Percentiles rank a stretch among this genome's conserved stretches.
Evolutionary conservation across 2,888 invertebrate species (phyloP).

Genomic region (Drosophila phalerata): DNA sequence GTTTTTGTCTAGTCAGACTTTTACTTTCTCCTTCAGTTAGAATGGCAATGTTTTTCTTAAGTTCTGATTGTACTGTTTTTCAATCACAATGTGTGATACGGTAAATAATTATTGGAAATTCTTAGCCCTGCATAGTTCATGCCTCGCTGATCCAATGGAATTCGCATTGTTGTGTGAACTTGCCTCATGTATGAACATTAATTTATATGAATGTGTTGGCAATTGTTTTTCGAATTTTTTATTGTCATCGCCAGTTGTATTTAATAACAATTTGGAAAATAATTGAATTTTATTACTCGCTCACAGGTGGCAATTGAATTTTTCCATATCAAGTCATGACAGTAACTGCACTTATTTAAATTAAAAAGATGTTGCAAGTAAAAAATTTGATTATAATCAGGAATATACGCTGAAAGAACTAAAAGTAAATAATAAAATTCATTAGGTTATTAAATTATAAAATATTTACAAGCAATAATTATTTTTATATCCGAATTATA

Average conservation of each 20-base stretch:
- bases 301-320: constrained; percentile 24
- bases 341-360: constrained; percentile 7
- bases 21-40: constrained; percentile 47
- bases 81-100: constrained; percentile 6
- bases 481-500: no score
- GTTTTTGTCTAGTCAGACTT: constrained; percentile 16
- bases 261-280: constrained; percentile 22
- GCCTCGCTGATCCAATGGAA: constrained; percentile 67
- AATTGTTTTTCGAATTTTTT: constrained; percentile 19
- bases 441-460: neutral
- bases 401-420: no score
- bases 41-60: constrained; percentile 13
- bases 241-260: constrained; percentile 13
- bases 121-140: constrained; percentile 69
- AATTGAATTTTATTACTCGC: constrained; percentile 34
- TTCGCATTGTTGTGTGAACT: constrained; percentile 46
- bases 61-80: neutral
- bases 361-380: neutral
- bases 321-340: constrained; percentile 2
- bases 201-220: neutral
- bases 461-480: neutral
- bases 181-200: constrained; percentile 10
- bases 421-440: no score
- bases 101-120: constrained; percentile 47
- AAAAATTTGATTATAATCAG: neutral